Evolutionary conservation across 2,113 vertebrate species (phyloP).

Genomic region (Saimiri boliviensis): DNA sequence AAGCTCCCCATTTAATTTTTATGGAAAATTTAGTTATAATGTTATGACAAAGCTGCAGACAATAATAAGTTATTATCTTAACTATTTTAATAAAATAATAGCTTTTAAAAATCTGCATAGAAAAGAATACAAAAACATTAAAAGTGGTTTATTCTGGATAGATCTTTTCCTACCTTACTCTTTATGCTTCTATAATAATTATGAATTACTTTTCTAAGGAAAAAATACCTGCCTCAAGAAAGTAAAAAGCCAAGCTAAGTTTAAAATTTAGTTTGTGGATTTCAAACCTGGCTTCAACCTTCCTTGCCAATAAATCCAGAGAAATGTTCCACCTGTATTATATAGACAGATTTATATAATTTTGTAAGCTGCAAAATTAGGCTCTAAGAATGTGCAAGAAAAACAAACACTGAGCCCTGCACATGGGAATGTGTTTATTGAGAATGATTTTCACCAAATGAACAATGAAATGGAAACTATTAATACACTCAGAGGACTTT

Average conservation of each 20-base stretch:
- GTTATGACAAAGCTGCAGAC: background rate
- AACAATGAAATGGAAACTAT: background rate
- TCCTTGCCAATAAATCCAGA: conserved; percentile 39
- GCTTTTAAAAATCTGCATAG: background rate
- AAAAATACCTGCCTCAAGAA: background rate
- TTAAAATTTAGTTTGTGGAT: conserved; percentile 31
- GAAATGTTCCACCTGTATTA: background rate
- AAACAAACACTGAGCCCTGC: background rate
- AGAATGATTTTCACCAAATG: conserved; percentile 3
- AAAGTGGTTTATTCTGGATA: background rate
- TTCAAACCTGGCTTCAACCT: conserved; percentile 24
- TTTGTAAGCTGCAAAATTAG: conserved; percentile 48
- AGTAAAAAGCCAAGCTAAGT: conserved; percentile 22
- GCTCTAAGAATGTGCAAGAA: conserved; percentile 34
- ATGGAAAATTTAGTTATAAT: background rate
- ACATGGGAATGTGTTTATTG: conserved; percentile 24
- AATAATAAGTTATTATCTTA: background rate
- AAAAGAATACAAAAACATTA: background rate
- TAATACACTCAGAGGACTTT: background rate
- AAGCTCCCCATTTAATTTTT: background rate
- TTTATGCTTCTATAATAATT: background rate
- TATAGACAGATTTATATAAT: conserved; percentile 14
- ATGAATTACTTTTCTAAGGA: background rate
- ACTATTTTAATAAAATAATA: background rate
- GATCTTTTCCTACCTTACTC: background rate